These are phyloP conservation scores for Volucella zonaria DNA, from an alignment of 2,888 invertebrate genomes.

Conservation along the genomic window DNA sequence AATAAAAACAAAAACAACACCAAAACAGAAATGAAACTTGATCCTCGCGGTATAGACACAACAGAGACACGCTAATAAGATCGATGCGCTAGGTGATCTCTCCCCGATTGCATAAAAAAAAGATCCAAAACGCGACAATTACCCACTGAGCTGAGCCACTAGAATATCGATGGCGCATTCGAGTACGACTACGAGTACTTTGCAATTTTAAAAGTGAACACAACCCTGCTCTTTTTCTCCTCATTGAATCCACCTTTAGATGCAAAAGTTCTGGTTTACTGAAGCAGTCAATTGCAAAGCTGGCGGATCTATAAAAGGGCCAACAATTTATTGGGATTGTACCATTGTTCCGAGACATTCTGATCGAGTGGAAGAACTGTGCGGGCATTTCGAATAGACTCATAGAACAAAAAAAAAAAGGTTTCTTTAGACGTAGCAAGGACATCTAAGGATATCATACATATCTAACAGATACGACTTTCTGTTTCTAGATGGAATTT, in stretches of 20 bases:
- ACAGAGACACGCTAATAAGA: conserved; percentile 6
- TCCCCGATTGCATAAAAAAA: conserved; percentile 44
- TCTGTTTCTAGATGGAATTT: conserved; percentile 51
- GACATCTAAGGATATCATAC: neutral
- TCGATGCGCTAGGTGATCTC: conserved; percentile 33
- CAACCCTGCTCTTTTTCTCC: conserved; percentile 5
- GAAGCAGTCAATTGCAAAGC: conserved; percentile 23
- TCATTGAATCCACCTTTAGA: neutral
- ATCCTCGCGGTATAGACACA: conserved; percentile 39
- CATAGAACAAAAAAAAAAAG: conserved; percentile 16
- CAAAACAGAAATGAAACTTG: conserved; percentile 46
- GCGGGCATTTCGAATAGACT: conserved; percentile 47
- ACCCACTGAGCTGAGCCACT: conserved; percentile 20
- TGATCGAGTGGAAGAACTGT: conserved; percentile 40
- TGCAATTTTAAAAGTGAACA: conserved; percentile 46
- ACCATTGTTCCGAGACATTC: conserved; percentile 68
- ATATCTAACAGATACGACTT: neutral
- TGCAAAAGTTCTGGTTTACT: conserved; percentile 41
- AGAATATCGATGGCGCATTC: conserved; percentile 39
- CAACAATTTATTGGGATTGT: conserved; percentile 3
- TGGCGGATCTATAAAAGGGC: conserved; percentile 69
- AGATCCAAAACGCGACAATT: conserved; percentile 54
- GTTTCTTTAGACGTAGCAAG: neutral
- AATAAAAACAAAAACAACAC: neutral
- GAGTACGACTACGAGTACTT: conserved; percentile 3